Evolutionary conservation across 1,140 invertebrate genomes (phyloP), one percentile per base, ranked within the genome.

Genomic region (Hyphantria cunea): DNA sequence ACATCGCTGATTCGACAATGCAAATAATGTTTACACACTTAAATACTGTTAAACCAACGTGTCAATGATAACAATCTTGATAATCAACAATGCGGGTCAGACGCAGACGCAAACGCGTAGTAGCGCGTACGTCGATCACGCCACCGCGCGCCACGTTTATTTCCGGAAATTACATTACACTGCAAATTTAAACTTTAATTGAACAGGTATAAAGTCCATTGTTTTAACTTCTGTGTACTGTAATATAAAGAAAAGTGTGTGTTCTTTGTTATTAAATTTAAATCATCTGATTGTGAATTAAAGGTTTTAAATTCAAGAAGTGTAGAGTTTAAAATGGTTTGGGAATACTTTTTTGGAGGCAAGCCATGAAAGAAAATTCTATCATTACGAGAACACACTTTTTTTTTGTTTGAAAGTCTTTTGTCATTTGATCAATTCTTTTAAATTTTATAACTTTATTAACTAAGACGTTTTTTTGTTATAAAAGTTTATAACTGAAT

Each of bases 141-240:
- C 82, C 78, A 87, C 74, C 47, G 62, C 47, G 34, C 78, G 86
- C 74, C 47, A 59, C 47, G 34, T 49, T 54, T 76, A 71, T 73
- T 76, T 71, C 71, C 71, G 71, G 62, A 64, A 68, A 59, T 41
- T 51, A 48, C 25, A 45, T n/a, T 34, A 58, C 55, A 0, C 31
- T n/a, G 5, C 17, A 25, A 12, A 39, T 58, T 58, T 39, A 31
- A 39, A 58, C 45, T 39, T 17, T 41, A 49, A 49, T 49, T 10
- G 48, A 32, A 37, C 45, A 15, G 32, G 10, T 6, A 17, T 47
- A 56, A 11, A 13, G 53, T 15, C 10, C 53, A 56, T 56, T 56
- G 17, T 56, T 41, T 34, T 31, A 34, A 41, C 8, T 37, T 41
- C 51, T 34, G 31, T n/a, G 13, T 56, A 45, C 51, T 34, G 33